Evolutionary conservation across 2,797 vertebrate genomes (phyloP), one percentile per base, ranked within the genome.

Genomic region (Potorous gilbertii): DNA sequence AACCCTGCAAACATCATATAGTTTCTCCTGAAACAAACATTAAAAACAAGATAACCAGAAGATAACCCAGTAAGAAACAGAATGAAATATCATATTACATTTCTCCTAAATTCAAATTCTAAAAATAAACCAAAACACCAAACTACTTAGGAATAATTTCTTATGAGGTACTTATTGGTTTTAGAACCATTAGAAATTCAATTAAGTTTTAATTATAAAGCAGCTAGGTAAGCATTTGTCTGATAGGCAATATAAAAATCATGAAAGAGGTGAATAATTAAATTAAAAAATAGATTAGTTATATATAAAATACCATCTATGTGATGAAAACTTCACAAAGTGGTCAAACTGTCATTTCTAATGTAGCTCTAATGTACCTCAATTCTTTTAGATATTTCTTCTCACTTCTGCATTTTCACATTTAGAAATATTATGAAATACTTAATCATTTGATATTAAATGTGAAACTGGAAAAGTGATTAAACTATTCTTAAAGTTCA

Each of bases 121-220:
- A 94, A 12, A 93, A 55, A 91, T 29, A 55, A 14, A 3, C 55
- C 13, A 56, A 52, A 13, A 55, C 54, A 11, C 10, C 54, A 55
- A 29, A 57, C 27, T 87, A 92, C 27, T 93, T 94, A 40, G 5
- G 87, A 54, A 91, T 28, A 66, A 3, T 92, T 96, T 97, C 74
- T 12, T 91, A 13, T 91, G 62, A 91, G n/a, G 10, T 94, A 3
- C 34, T 94, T 96, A 89, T 92, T 95, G 54, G n/a, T 94, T 21
- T 97, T 92, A 94, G 95, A 81, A 1, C 11, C 50, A 92, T 66
- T 95, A 87, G 56, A 46, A 95, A 95, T 95, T 93, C 74, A 95
- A 96, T 96, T 96, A 93, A 94, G 94, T 91, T 96, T 96, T 94
- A 96, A 95, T 95, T 96, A 94, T 96, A 95, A 96, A 97, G 91